Evolutionary conservation across 2,888 invertebrate genomes (phyloP).

Genomic region (Catotricha subobsoleta): DNA sequence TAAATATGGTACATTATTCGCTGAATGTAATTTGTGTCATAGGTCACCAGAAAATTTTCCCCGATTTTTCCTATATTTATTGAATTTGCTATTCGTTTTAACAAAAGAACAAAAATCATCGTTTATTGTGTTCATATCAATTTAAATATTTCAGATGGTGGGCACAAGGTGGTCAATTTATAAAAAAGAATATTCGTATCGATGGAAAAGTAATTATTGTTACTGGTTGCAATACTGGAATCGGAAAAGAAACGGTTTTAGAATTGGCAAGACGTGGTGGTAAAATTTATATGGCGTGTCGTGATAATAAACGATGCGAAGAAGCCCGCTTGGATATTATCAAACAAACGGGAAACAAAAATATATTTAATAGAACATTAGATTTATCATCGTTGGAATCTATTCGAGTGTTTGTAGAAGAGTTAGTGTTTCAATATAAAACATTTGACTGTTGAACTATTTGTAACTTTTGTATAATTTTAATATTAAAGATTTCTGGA

Average conservation of each 20-base stretch:
- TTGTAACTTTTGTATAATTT: not conserved
- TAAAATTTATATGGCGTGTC: slow-evolving; percentile 72
- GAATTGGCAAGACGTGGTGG: slow-evolving; percentile 57
- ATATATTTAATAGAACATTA: slow-evolving; percentile 39
- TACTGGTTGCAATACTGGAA: slow-evolving; percentile 72
- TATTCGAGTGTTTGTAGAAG: slow-evolving; percentile 39
- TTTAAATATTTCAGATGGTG: too few species aligned
- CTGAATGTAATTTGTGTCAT: too few species aligned
- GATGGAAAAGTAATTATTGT: slow-evolving; percentile 50
- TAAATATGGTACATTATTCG: too few species aligned
- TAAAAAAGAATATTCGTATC: slow-evolving; percentile 31
- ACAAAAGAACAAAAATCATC: too few species aligned
- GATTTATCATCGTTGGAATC: slow-evolving; percentile 36
- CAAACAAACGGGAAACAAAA: slow-evolving; percentile 52
- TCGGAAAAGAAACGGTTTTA: slow-evolving; percentile 55
- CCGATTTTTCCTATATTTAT: too few species aligned
- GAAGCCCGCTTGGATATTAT: slow-evolving; percentile 52
- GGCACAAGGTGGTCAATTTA: slow-evolving; percentile 40
- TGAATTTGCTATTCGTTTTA: too few species aligned
- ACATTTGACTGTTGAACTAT: not conserved
- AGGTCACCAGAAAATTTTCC: too few species aligned
- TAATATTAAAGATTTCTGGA: slow-evolving; percentile 21
- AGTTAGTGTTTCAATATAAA: slow-evolving; percentile 22
- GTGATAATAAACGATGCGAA: slow-evolving; percentile 61
- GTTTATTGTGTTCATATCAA: too few species aligned